Percentiles rank a stretch among this genome's conserved stretches.
phyloP scores from a whole-genome alignment of 1,140 invertebrate species.

The Globodera rostochiensis region DNA sequence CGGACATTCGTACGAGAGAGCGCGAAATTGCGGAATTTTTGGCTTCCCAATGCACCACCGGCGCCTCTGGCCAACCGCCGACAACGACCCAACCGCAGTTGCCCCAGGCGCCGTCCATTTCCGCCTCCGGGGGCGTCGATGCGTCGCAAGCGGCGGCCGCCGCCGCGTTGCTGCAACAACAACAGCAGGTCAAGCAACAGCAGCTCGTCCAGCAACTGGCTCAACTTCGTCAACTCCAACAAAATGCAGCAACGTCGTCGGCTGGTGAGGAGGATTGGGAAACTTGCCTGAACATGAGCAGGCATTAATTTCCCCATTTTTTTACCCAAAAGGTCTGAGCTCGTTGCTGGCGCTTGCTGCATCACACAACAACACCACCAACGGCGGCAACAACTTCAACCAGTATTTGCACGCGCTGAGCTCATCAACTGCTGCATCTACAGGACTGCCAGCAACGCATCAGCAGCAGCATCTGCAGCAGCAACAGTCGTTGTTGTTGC shows the following conservation, averaged over 20 bases:
- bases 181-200: neutral
- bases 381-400: neutral
- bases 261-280: neutral
- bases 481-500: neutral
- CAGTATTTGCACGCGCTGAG: neutral
- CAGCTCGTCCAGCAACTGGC: slow-evolving; percentile 1
- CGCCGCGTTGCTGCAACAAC: neutral
- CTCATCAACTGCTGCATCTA: neutral
- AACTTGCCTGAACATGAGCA: neutral
- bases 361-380: neutral
- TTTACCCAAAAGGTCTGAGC: neutral
- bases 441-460: neutral
- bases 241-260: neutral
- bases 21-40: slow-evolving; percentile 2
- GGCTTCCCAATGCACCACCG: neutral
- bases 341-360: neutral
- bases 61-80: too few relatives aligned
- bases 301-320: neutral
- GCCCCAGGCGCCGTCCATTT: too few relatives aligned
- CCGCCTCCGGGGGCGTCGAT: neutral
- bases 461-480: neutral
- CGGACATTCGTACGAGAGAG: neutral
- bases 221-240: neutral
- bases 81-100: neutral
- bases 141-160: neutral